Evolutionary conservation across 92 coral and sea anemone genomes (phyloP), one percentile per base, ranked within the genome.

Genomic region (Pocillopora meandrina): DNA sequence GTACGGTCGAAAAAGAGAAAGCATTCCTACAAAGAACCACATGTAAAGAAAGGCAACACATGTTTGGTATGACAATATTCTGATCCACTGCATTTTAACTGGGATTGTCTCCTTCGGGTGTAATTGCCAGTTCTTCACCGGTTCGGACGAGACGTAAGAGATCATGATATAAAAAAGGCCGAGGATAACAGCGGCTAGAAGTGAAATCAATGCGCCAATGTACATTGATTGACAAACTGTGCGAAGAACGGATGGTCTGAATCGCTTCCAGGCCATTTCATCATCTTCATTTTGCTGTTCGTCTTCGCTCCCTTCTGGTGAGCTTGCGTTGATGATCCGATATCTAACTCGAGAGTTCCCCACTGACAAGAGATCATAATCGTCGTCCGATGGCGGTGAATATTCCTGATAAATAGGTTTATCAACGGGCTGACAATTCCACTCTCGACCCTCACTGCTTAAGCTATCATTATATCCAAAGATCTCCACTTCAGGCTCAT

Each of bases 341-440:
- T 42, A 42, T 42, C 7, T 42, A 42, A 42, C 49, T 7, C 49
- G 49, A 3, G 1, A 42, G 7, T 42, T 42, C 3, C 7, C 3
- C 7, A 42, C 49, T 42, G 49, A 42, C 49, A 7, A 42, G 3
- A 42, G 49, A 42, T 42, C 7, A 42, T 42, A 7, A 3, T 42
- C 49, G 49, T 42, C 49, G 5, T 42, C 49, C 49, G 3, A 3
- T 42, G 49, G 49, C 49, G 49, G 49, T 42, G 5, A 42, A 42
- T 76, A 76, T 72, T 72, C 77, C 56, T 72, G 70, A 67, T 77
- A 77, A 60, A 77, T 77, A 0, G 61, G 49, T 47, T 79, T 75
- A 80, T 67, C 76, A 19, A 71, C 84, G 23, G 84, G 84, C 4
- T 33, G 61, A 20, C 47, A 68, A 67, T 80, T 19, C 84, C 84